A percentile compares a stretch with the other conserved stretches of the same genome.
Evolutionary conservation across 2,888 invertebrate species (phyloP).

Genomic region (Drosophila kanekoi): DNA sequence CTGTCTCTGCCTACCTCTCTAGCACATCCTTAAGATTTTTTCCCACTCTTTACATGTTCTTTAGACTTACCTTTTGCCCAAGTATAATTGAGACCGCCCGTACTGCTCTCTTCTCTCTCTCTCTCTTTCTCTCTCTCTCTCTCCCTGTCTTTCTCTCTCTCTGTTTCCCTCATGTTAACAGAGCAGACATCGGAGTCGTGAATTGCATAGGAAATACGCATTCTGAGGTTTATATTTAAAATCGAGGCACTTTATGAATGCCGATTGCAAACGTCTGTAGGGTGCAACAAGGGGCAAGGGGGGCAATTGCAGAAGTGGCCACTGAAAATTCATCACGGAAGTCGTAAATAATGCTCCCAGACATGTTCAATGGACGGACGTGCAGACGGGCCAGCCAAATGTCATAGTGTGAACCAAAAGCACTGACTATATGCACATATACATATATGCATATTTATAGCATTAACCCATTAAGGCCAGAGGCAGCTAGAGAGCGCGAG

Average conservation of each 20-base stretch:
- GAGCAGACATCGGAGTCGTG: constrained; percentile 64
- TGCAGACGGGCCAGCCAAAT: constrained; percentile 52
- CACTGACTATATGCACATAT: constrained; percentile 19
- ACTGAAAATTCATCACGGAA: constrained; percentile 73
- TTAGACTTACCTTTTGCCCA: constrained; percentile 12
- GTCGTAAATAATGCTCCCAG: constrained; percentile 71
- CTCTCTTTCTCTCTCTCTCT: constrained; percentile 1
- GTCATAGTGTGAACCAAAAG: constrained; percentile 66
- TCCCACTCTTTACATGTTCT: constrained; percentile 10
- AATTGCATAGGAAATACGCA: constrained; percentile 66
- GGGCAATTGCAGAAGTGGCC: constrained; percentile 50
- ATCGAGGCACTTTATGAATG: constrained; percentile 68
- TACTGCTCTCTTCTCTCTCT: constrained; percentile 11
- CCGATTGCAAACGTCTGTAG: constrained; percentile 57
- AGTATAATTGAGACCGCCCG: constrained; percentile 45
- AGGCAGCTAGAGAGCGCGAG: background rate
- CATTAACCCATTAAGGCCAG: constrained; percentile 55
- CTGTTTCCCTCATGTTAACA: constrained; percentile 15
- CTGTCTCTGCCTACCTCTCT: background rate
- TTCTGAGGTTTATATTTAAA: constrained; percentile 64
- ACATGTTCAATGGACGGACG: constrained; percentile 46
- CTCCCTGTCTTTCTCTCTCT: constrained; percentile 3
- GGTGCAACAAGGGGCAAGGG: background rate
- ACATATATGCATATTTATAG: constrained; percentile 61
- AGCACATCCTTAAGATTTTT: constrained; percentile 1